phyloP scores from a whole-genome alignment of 2,797 vertebrate species.

The Sylvilagus floridanus region DNA sequence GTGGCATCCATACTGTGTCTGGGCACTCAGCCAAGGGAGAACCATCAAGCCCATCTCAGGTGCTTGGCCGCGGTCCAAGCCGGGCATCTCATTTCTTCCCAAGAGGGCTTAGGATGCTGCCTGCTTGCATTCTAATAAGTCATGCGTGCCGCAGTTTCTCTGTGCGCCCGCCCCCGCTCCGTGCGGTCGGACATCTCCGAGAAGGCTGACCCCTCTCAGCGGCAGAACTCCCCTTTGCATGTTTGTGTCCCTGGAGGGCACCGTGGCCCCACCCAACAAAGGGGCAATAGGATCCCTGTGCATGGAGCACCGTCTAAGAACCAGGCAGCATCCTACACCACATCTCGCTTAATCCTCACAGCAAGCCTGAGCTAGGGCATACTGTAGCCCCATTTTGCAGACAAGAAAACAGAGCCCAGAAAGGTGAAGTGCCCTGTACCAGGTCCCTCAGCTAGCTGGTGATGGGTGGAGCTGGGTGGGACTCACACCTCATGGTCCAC shows the following conservation, averaged over 20 bases:
- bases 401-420: constrained; percentile 16
- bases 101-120: constrained; percentile 50
- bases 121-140: constrained; percentile 61
- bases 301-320: background rate
- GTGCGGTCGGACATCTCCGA: constrained; percentile 40
- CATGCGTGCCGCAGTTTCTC: constrained; percentile 28
- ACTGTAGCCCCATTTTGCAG: background rate
- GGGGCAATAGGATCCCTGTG: background rate
- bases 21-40: constrained; percentile 60
- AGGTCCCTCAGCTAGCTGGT: background rate
- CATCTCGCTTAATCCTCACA: background rate
- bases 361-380: background rate
- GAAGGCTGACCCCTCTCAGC: constrained; percentile 15
- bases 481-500: background rate
- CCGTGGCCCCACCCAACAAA: background rate
- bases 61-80: constrained; percentile 57
- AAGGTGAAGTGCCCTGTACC: background rate
- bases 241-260: background rate
- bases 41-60: constrained; percentile 20
- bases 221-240: background rate
- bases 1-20: constrained; percentile 17
- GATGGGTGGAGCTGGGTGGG: background rate
- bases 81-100: constrained; percentile 57
- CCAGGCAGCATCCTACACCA: background rate
- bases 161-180: background rate